Evolutionary conservation across 2,888 invertebrate species (phyloP).

Genomic region (Bellardia pandia): DNA sequence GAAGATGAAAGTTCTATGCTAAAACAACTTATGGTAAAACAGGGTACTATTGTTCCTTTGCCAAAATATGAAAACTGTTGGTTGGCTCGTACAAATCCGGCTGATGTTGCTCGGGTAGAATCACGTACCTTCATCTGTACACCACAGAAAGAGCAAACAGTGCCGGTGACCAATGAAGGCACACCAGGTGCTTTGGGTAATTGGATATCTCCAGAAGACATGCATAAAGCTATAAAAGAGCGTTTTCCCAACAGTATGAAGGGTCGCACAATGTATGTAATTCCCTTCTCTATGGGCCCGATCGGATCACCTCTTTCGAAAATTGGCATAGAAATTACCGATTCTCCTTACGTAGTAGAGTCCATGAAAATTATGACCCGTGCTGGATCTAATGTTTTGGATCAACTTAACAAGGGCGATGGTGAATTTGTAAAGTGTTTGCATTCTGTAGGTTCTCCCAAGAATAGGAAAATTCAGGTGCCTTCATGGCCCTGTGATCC

Average conservation of each 20-base stretch:
- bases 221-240: conserved; percentile 91
- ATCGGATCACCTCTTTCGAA: conserved; percentile 97
- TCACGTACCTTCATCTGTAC: conserved; percentile 98
- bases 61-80: conserved; percentile 97
- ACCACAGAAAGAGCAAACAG: conserved; percentile 90
- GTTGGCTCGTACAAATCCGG: conserved; percentile 97
- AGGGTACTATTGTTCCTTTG: conserved; percentile 91
- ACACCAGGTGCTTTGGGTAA: conserved; percentile 95
- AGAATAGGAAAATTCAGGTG: conserved; percentile 86
- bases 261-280: conserved; percentile 98
- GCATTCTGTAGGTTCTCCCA: conserved; percentile 95
- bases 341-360: conserved; percentile 98
- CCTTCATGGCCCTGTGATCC: conserved; percentile 99
- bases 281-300: conserved; percentile 99
- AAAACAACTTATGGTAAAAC: conserved; percentile 89
- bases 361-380: conserved; percentile 99
- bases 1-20: conserved; percentile 91
- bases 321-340: conserved; percentile 98
- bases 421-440: conserved; percentile 92
- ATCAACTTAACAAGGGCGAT: conserved; percentile 85
- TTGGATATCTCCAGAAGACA: conserved; percentile 94
- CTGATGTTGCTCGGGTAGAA: conserved; percentile 98
- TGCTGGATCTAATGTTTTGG: conserved; percentile 88
- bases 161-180: conserved; percentile 91
- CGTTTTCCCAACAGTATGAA: conserved; percentile 96